These are phyloP conservation scores for Andricus grossulariae DNA, from an alignment of 1,140 invertebrate species.

Conservation along the genomic window DNA sequence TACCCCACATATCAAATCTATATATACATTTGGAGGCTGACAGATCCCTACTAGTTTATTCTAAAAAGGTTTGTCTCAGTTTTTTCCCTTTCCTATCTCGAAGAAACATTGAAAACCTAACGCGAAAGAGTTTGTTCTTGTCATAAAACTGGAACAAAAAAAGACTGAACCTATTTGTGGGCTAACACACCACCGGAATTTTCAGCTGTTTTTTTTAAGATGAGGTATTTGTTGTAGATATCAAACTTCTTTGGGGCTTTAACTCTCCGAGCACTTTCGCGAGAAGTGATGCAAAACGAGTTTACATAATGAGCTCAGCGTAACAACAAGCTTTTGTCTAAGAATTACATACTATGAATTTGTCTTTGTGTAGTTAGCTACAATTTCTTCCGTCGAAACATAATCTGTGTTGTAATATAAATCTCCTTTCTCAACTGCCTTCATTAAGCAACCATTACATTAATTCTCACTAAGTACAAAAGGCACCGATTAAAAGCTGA, in stretches of 20 bases:
- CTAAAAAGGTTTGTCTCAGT: constrained; percentile 3
- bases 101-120: constrained; percentile 8
- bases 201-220: too few species aligned
- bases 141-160: too few species aligned
- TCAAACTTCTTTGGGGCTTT: neutral
- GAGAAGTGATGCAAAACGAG: too few species aligned
- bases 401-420: constrained; percentile 23
- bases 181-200: neutral
- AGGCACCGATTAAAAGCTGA: constrained; percentile 14
- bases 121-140: too few species aligned
- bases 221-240: neutral
- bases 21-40: constrained; percentile 9
- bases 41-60: constrained; percentile 28
- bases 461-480: constrained; percentile 23
- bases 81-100: neutral
- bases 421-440: constrained; percentile 13
- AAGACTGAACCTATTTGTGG: neutral
- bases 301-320: too few species aligned
- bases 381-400: constrained; percentile 2
- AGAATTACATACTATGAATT: neutral
- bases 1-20: neutral
- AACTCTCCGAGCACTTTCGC: too few species aligned
- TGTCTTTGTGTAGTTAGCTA: neutral
- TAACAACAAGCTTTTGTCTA: neutral
- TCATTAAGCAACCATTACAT: constrained; percentile 26